These are phyloP conservation scores for Pandion haliaetus DNA, from an alignment of 2,113 vertebrate species.

Conservation along the genomic window DNA sequence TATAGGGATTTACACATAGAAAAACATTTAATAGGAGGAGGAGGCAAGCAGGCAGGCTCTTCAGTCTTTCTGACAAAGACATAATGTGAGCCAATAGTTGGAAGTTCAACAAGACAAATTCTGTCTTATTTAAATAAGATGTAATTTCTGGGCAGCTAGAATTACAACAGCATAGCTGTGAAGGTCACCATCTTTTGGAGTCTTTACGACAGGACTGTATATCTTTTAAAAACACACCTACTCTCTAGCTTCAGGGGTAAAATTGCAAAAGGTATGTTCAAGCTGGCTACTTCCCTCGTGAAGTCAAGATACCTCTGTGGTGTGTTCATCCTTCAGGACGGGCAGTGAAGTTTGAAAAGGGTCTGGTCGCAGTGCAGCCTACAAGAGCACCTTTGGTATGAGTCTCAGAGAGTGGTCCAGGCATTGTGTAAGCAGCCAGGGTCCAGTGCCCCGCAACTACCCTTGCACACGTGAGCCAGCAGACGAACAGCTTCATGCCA, in stretches of 20 bases:
- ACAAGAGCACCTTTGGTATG: rapidly evolving
- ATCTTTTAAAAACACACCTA: background rate
- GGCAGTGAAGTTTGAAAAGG: background rate
- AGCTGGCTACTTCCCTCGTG: background rate
- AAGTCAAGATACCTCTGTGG: background rate
- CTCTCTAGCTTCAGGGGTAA: background rate
- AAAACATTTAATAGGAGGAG: background rate
- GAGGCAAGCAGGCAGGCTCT: background rate
- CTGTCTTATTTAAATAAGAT: background rate
- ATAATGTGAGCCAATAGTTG: background rate
- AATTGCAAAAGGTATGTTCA: background rate
- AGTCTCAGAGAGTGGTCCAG: background rate
- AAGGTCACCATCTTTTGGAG: background rate
- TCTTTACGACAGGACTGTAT: background rate
- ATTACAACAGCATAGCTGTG: background rate
- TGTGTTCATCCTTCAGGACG: background rate
- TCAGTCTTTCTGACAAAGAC: constrained; percentile 2
- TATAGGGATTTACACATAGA: background rate
- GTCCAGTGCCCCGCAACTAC: background rate
- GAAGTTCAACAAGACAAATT: background rate
- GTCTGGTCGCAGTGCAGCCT: background rate
- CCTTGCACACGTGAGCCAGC: background rate
- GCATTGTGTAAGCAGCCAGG: background rate
- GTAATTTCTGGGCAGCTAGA: background rate
- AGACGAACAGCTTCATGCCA: background rate